Conservation (phyloP, 2,888 invertebrate genomes). For the Acleris literana region DNA sequence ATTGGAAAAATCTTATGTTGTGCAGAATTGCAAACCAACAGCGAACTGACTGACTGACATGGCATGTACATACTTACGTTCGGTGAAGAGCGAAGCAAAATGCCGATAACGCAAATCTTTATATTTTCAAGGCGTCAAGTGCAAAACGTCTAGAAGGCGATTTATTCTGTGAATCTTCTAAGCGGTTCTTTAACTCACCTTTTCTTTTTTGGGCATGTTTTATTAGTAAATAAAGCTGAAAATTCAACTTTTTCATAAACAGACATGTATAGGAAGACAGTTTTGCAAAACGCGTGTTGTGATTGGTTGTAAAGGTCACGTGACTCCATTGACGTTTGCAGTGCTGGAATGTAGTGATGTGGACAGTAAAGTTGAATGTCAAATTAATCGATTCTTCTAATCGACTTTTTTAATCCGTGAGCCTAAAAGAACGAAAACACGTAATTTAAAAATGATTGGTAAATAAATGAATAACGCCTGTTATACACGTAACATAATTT, state of each 20-base stretch:
- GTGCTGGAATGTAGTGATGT: constrained; percentile 48
- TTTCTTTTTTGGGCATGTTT: constrained; percentile 67
- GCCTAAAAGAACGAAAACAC: not conserved
- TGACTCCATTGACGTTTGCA: constrained; percentile 63
- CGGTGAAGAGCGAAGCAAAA: constrained; percentile 57
- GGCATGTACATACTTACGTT: constrained; percentile 58
- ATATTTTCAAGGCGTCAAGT: constrained; percentile 42
- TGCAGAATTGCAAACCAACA: constrained; percentile 71
- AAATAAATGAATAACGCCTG: too few relatives aligned
- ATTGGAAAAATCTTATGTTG: constrained; percentile 70
- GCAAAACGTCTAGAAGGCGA: constrained; percentile 26
- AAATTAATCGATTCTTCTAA: constrained; percentile 15
- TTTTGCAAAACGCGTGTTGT: constrained; percentile 37
- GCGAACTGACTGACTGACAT: constrained; percentile 73
- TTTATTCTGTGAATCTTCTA: constrained; percentile 38
- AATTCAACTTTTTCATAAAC: constrained; percentile 60
- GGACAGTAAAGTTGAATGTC: constrained; percentile 2
- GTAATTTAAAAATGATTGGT: too few relatives aligned
- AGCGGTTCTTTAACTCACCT: constrained; percentile 56
- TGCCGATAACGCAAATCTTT: constrained; percentile 61
- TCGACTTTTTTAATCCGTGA: constrained; percentile 9
- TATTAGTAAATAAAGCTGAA: constrained; percentile 61
- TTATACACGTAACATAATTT: too few relatives aligned
- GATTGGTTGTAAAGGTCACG: constrained; percentile 61
- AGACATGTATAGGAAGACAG: constrained; percentile 48